Conservation (phyloP, 1,140 invertebrate genomes). For the Eueides isabella region DNA sequence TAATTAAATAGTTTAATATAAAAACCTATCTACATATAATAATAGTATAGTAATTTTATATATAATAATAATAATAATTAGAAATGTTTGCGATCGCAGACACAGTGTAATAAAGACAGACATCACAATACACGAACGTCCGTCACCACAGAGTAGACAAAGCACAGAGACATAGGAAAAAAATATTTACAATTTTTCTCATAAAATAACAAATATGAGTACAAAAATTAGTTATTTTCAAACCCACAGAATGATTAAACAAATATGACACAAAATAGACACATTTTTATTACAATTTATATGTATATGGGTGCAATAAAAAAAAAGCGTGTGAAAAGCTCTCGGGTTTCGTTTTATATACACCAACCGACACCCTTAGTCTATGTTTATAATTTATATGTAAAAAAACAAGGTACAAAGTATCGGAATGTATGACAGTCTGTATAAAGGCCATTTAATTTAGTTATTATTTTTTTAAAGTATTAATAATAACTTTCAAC, state of each 20-base stretch:
- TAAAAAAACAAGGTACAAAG: conserved; percentile 30
- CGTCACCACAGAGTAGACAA: conserved; percentile 49
- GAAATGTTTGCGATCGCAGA: not conserved
- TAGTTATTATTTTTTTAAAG: not conserved
- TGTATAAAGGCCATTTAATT: conserved; percentile 1
- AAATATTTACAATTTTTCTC: conserved; percentile 15
- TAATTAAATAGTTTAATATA: not conserved
- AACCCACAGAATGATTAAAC: not conserved
- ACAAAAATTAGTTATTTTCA: not conserved
- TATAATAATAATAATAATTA: not conserved
- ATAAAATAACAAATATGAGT: not conserved
- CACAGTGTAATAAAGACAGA: conserved; percentile 16
- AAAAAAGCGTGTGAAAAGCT: conserved; percentile 30
- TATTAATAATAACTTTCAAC: not conserved
- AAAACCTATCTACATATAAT: conserved; percentile 6
- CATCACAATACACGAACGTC: conserved; percentile 47
- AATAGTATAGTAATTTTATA: not conserved
- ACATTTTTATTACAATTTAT: not conserved
- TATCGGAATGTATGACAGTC: conserved; percentile 48
- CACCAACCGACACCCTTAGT: conserved; percentile 46
- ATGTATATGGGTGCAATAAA: conserved; percentile 22
- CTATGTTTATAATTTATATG: conserved; percentile 22
- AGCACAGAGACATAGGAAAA: conserved; percentile 37
- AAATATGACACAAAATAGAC: conserved; percentile 8
- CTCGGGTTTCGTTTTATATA: conserved; percentile 45